phyloP scores from a whole-genome alignment of 2,113 vertebrate genomes.

The Sapayoa aenigma region DNA sequence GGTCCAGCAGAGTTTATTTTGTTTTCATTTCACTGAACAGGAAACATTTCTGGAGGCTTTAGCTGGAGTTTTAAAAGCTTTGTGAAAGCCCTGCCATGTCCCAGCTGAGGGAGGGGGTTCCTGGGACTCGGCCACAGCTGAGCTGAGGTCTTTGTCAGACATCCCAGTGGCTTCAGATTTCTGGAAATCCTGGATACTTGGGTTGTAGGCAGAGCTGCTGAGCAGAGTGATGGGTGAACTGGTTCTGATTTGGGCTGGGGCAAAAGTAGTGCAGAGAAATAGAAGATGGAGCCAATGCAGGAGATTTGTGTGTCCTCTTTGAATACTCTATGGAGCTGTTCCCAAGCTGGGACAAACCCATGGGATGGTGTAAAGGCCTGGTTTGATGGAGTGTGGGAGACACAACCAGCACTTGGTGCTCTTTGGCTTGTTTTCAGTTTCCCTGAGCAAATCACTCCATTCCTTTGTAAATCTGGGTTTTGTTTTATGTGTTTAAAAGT shows the following conservation, averaged over 20 bases:
- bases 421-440: too few relatives aligned
- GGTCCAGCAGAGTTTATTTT: background rate
- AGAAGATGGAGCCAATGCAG: rapidly evolving
- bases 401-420: background rate
- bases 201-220: background rate
- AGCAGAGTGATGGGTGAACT: background rate
- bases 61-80: background rate
- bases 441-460: background rate
- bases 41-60: background rate
- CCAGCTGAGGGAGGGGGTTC: background rate
- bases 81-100: background rate
- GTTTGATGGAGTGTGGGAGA: background rate
- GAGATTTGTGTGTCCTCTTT: background rate
- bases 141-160: background rate
- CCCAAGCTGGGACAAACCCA: background rate
- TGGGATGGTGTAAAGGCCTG: background rate
- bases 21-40: background rate
- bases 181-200: background rate
- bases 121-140: background rate
- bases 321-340: background rate
- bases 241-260: background rate
- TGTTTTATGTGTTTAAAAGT: background rate
- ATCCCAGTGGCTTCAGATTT: background rate
- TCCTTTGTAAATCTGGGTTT: background rate
- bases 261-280: background rate